Evolutionary conservation across 2,113 vertebrate genomes (phyloP).

Genomic region (Candoia aspera): DNA sequence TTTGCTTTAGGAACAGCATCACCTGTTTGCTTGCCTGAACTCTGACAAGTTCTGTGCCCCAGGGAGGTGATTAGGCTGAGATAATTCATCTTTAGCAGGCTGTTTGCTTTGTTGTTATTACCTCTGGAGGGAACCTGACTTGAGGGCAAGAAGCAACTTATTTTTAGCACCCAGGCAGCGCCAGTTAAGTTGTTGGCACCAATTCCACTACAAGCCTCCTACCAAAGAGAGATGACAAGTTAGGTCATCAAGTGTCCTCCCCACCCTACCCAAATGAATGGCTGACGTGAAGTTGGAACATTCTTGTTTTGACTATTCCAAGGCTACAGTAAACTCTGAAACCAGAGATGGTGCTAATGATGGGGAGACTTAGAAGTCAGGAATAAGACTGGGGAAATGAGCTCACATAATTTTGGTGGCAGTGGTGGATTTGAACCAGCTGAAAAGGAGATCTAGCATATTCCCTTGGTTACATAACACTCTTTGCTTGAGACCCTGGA

Average conservation of each 20-base stretch:
- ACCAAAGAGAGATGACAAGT: neutral
- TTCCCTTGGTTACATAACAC: neutral
- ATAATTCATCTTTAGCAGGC: slow-evolving; percentile 1
- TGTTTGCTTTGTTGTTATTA: slow-evolving; percentile 23
- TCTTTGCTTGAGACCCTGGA: neutral
- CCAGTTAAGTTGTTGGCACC: neutral
- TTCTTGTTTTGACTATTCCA: neutral
- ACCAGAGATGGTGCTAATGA: neutral
- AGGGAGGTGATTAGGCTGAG: neutral
- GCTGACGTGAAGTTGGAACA: neutral
- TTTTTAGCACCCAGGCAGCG: neutral
- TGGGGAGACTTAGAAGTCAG: neutral
- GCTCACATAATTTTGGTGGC: neutral
- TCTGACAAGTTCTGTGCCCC: neutral
- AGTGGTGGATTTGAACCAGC: neutral
- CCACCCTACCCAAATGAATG: neutral
- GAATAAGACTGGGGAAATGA: neutral
- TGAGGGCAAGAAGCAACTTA: slow-evolving; percentile 6
- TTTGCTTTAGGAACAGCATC: neutral
- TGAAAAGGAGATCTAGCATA: neutral
- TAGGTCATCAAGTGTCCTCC: neutral
- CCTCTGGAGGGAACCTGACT: neutral
- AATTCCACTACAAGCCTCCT: neutral
- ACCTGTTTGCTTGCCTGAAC: neutral
- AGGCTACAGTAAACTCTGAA: slow-evolving; percentile 5